These are phyloP conservation scores for Hippocampus abdominalis DNA, from an alignment of 2,113 vertebrate species.

Conservation along the genomic window DNA sequence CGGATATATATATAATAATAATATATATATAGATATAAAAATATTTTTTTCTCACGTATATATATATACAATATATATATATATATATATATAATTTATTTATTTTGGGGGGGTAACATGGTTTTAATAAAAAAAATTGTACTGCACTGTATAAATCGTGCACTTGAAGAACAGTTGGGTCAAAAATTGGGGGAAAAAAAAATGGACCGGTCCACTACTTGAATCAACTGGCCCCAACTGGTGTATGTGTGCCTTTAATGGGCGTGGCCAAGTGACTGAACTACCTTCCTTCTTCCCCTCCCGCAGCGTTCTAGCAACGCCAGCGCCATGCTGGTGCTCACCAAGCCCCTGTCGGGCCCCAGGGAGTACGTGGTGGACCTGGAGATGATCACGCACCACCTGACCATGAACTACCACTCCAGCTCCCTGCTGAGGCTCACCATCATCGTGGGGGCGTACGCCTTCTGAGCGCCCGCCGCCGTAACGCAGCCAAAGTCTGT, in stretches of 20 bases:
- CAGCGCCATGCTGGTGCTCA: constrained; percentile 92
- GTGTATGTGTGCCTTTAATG: not conserved
- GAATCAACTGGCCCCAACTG: too few relatives aligned
- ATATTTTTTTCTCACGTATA: too few relatives aligned
- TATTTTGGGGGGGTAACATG: too few relatives aligned
- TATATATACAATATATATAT: too few relatives aligned
- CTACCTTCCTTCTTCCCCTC: constrained; percentile 21
- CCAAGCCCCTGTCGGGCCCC: constrained; percentile 87
- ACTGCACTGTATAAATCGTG: not conserved
- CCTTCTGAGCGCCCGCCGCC: constrained; percentile 70
- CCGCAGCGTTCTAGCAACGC: constrained; percentile 86
- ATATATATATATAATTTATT: too few relatives aligned
- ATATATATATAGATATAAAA: too few relatives aligned
- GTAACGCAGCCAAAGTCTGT: constrained; percentile 44
- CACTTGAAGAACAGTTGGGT: too few relatives aligned
- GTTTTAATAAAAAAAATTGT: not conserved
- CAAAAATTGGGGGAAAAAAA: not conserved
- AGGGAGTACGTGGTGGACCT: constrained; percentile 90
- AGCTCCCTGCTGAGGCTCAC: constrained; percentile 93
- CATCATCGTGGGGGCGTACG: constrained; percentile 90
- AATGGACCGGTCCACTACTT: not conserved
- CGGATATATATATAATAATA: too few relatives aligned
- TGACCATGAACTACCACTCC: constrained; percentile 84
- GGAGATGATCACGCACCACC: constrained; percentile 95
- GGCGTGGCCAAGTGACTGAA: not conserved